These are phyloP conservation scores for Troides helena DNA, from an alignment of 2,888 invertebrate species.

Conservation along the genomic window DNA sequence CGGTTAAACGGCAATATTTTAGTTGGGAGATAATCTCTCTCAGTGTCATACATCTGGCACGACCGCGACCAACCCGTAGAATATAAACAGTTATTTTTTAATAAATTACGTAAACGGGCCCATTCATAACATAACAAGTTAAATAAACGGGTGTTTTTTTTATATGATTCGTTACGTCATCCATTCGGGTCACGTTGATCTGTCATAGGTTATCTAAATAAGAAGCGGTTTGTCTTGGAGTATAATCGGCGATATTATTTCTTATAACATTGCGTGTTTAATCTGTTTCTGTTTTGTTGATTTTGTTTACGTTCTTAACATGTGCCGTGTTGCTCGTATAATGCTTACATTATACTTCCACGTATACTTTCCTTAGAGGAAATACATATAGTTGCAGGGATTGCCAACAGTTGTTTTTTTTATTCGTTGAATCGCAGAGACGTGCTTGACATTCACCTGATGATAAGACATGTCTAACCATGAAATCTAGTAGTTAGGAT, in stretches of 20 bases:
- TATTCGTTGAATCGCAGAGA: too few species aligned
- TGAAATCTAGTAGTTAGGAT: too few species aligned
- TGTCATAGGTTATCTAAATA: slow-evolving; percentile 24
- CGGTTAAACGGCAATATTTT: slow-evolving; percentile 42
- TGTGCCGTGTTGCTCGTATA: neutral
- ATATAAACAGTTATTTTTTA: slow-evolving; percentile 16
- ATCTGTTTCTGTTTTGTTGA: slow-evolving; percentile 6
- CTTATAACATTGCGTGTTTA: slow-evolving; percentile 2
- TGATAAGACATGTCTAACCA: too few species aligned
- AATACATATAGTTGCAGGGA: neutral
- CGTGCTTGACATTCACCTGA: too few species aligned
- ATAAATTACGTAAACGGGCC: slow-evolving; percentile 17
- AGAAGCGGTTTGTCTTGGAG: slow-evolving; percentile 19
- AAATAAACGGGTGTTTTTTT: slow-evolving; percentile 12
- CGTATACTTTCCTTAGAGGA: neutral
- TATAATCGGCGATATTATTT: slow-evolving; percentile 12
- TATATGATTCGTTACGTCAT: slow-evolving; percentile 15
- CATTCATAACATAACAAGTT: slow-evolving; percentile 18
- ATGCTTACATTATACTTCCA: neutral
- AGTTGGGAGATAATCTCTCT: slow-evolving; percentile 32
- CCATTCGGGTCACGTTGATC: slow-evolving; percentile 7
- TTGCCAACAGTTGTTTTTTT: neutral
- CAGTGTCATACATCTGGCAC: slow-evolving; percentile 15
- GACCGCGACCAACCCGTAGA: slow-evolving; percentile 2
- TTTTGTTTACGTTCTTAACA: neutral